A percentile compares a stretch with the other conserved stretches of the same genome.
Conservation (phyloP, 2,888 invertebrate genomes). For the Linnaemya vulpina region DNA sequence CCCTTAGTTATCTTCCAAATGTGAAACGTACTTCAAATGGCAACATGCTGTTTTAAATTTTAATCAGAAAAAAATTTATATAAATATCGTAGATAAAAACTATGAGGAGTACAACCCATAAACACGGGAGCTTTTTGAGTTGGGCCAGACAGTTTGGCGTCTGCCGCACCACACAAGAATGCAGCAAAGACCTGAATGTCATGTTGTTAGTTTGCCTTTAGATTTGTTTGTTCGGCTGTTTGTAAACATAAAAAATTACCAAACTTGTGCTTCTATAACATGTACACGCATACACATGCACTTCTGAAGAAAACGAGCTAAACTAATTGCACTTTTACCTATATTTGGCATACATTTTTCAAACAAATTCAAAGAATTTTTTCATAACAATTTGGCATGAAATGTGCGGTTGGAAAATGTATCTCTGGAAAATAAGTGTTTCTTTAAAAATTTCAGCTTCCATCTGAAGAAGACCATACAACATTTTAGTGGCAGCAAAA, state of each 20-base stretch:
- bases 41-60: slow-evolving; percentile 67
- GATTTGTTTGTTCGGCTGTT: slow-evolving; percentile 6
- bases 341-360: slow-evolving; percentile 58
- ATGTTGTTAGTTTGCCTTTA: neutral
- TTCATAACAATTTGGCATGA: slow-evolving; percentile 42
- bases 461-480: neutral
- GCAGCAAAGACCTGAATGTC: slow-evolving; percentile 25
- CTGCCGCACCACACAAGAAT: slow-evolving; percentile 54
- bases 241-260: slow-evolving; percentile 11
- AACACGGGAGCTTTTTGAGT: slow-evolving; percentile 68
- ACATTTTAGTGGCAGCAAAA: slow-evolving; percentile 18
- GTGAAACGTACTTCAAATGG: slow-evolving; percentile 57
- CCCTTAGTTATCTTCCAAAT: slow-evolving; percentile 45
- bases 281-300: neutral
- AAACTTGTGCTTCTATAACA: neutral
- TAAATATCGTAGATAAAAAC: slow-evolving; percentile 52
- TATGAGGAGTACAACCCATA: slow-evolving; percentile 45
- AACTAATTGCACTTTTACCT: slow-evolving; percentile 66
- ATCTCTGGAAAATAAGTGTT: slow-evolving; percentile 37
- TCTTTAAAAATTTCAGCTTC: slow-evolving; percentile 14
- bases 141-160: slow-evolving; percentile 69
- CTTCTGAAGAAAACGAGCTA: slow-evolving; percentile 25
- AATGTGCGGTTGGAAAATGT: slow-evolving; percentile 31
- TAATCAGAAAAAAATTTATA: slow-evolving; percentile 52
- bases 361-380: slow-evolving; percentile 19